phyloP scores from a whole-genome alignment of 37 sponge, comb jelly and placozoan genomes.

The Lycopodina hypogea region DNA sequence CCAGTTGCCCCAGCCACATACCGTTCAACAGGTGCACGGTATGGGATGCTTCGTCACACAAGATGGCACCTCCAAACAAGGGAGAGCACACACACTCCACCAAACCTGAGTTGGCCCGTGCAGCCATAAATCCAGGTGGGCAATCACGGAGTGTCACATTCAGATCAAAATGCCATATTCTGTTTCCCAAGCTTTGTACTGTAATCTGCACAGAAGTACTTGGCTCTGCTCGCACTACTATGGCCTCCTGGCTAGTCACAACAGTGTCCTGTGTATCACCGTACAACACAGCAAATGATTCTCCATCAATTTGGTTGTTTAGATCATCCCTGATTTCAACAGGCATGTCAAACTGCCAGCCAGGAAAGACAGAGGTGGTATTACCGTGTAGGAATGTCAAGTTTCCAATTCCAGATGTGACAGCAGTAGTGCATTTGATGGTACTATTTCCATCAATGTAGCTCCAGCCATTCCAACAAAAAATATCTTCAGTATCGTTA shows the following conservation, averaged over 20 bases:
- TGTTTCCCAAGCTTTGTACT: background rate
- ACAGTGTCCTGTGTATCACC: background rate
- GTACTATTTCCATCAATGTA: background rate
- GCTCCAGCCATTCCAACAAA: conserved; percentile 44
- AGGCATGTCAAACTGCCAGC: background rate
- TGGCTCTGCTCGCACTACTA: too few species aligned
- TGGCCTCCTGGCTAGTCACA: background rate
- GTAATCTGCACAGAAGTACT: background rate
- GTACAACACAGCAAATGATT: background rate
- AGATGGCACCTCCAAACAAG: background rate
- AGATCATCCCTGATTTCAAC: background rate
- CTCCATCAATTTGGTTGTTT: background rate
- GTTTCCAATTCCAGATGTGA: background rate
- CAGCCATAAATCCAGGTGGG: background rate
- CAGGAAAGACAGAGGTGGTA: background rate
- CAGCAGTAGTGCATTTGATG: background rate
- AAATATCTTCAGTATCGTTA: conserved; percentile 8
- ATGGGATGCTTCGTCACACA: background rate
- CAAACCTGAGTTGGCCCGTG: background rate
- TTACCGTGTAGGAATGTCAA: background rate
- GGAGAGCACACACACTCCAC: background rate
- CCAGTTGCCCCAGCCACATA: conserved; percentile 11
- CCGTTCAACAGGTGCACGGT: background rate
- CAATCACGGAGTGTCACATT: background rate
- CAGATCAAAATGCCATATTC: background rate